phyloP scores from a whole-genome alignment of 2,797 vertebrate species.

The Choloepus didactylus region DNA sequence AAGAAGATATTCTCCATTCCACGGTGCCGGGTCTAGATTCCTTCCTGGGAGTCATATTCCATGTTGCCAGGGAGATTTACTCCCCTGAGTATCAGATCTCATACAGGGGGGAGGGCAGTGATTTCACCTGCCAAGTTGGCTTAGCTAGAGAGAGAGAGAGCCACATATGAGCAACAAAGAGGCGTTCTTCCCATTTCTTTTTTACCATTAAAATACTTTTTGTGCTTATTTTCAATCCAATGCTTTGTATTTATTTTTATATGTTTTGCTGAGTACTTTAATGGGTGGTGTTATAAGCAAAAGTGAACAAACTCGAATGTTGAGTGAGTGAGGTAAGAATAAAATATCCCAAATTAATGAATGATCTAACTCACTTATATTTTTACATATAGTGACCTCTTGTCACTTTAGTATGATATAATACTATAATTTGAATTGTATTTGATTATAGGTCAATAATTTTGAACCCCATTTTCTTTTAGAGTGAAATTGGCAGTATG shows the following conservation, averaged over 20 bases:
- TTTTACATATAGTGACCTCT: not conserved
- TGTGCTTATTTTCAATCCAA: slow-evolving; percentile 41
- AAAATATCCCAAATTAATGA: not conserved
- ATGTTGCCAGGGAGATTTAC: too few relatives aligned
- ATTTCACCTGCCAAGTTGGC: too few relatives aligned
- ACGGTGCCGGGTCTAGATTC: too few relatives aligned
- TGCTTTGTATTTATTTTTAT: not conserved
- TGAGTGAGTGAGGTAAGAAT: slow-evolving; percentile 36
- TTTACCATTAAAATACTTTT: not conserved
- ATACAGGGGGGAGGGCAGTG: too few relatives aligned
- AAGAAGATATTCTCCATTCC: too few relatives aligned
- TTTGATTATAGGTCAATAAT: not conserved
- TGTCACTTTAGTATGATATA: not conserved
- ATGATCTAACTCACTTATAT: slow-evolving; percentile 41
- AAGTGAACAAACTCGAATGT: slow-evolving; percentile 5
- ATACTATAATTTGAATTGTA: slow-evolving; percentile 6
- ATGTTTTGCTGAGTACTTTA: slow-evolving; percentile 44
- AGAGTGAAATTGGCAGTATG: slow-evolving; percentile 4
- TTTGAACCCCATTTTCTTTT: not conserved
- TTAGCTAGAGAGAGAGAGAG: too few relatives aligned
- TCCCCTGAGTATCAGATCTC: too few relatives aligned
- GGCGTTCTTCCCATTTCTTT: not conserved
- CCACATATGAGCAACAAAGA: too few relatives aligned
- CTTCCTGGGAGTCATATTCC: too few relatives aligned
- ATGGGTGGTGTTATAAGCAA: not conserved